Percentiles rank a stretch among this genome's conserved stretches.
Conservation (phyloP, 1,140 invertebrate genomes). For the Drosophila nasuta region DNA sequence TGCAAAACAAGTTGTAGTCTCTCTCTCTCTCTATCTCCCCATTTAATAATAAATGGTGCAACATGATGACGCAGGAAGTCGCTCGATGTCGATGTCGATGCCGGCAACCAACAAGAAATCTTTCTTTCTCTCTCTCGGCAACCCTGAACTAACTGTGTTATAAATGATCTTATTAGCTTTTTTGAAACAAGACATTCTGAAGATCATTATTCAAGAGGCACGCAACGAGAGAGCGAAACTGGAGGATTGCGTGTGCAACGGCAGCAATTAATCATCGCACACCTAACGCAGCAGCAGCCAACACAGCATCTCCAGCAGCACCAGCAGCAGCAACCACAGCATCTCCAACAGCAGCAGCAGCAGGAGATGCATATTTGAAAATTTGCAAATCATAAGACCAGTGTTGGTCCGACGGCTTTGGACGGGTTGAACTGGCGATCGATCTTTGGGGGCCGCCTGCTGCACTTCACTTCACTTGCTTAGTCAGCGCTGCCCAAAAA, state of each 20-base stretch:
- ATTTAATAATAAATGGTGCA: conserved; percentile 32
- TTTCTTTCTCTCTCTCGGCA: background rate
- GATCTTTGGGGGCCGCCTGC: conserved; percentile 45
- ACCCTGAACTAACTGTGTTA: conserved; percentile 76
- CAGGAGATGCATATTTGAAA: conserved; percentile 82
- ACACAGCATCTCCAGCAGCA: conserved; percentile 23
- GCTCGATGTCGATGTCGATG: conserved; percentile 22
- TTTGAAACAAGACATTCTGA: conserved; percentile 82
- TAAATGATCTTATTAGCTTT: conserved; percentile 83
- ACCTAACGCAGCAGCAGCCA: conserved; percentile 57
- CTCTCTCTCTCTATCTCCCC: too few relatives aligned
- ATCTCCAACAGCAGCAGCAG: conserved; percentile 38
- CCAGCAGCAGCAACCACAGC: conserved; percentile 9
- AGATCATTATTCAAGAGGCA: conserved; percentile 77
- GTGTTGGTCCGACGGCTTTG: conserved; percentile 14
- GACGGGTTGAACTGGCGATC: conserved; percentile 32
- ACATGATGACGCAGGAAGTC: conserved; percentile 64
- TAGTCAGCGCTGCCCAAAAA: conserved; percentile 73
- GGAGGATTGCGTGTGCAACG: conserved; percentile 71
- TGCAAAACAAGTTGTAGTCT: conserved; percentile 17
- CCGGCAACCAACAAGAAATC: conserved; percentile 14
- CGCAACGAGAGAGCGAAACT: conserved; percentile 46
- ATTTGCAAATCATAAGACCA: conserved; percentile 79
- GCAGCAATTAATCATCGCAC: conserved; percentile 82
- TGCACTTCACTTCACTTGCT: conserved; percentile 50